Base-by-base conservation (phyloP, 1,140 invertebrate genomes). In the Pygmarrhopalites habei region DNA sequence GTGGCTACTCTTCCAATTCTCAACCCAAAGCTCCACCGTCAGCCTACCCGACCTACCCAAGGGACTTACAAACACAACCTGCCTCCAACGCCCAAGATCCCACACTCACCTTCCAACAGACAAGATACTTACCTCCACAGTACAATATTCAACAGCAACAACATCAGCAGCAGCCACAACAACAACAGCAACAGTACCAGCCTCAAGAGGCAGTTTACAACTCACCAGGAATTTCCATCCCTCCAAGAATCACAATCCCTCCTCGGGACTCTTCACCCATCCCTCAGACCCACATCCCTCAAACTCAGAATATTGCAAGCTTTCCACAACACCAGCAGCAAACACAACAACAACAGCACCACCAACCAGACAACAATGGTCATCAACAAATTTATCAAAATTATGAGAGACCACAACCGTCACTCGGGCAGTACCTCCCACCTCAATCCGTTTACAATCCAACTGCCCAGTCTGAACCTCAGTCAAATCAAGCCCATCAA, bases 41-140 rank as follows among this genome's bases (percentile, higher is more conserved):
- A n/a, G n/a, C n/a, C n/a, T n/a, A n/a, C n/a, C n/a, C n/a, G n/a
- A n/a, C n/a, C n/a, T n/a, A n/a, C n/a, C n/a, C n/a, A n/a, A n/a
- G n/a, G n/a, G n/a, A n/a, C n/a, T n/a, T n/a, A n/a, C n/a, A n/a
- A n/a, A n/a, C n/a, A n/a, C n/a, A n/a, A n/a, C n/a, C n/a, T n/a
- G n/a, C n/a, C n/a, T n/a, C n/a, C n/a, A n/a, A n/a, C n/a, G n/a
- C n/a, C n/a, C n/a, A n/a, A n/a, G n/a, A n/a, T n/a, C n/a, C n/a
- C n/a, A n/a, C n/a, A n/a, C n/a, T n/a, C n/a, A n/a, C n/a, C n/a
- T n/a, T n/a, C n/a, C n/a, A n/a, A 47, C 44, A 35, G 15, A 15
- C 41, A 32, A 35, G 51, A 30, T 39, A 64, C 35, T 53, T 55
- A 64, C 43, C 23, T 10, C 62, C 35, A 39, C 62, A 58, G 29